phyloP scores from a whole-genome alignment of 30 jellyfish, hydroid and myxozoan species.

The Chironex yamaguchii region DNA sequence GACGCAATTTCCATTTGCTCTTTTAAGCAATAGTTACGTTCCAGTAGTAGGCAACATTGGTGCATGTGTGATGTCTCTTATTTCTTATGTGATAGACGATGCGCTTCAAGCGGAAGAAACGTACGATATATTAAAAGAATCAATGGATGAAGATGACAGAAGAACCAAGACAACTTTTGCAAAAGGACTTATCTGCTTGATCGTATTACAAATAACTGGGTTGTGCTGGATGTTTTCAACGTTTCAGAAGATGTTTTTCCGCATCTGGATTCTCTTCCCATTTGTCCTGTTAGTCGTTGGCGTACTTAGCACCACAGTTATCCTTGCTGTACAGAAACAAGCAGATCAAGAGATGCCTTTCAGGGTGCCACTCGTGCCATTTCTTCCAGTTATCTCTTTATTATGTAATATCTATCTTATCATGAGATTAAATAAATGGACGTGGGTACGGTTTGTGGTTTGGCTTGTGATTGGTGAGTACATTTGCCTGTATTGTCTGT shows the following conservation, averaged over 20 bases:
- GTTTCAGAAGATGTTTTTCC: neutral
- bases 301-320: neutral
- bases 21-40: too few relatives aligned
- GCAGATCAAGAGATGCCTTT: slow-evolving; percentile 16
- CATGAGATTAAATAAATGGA: slow-evolving; percentile 24
- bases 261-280: neutral
- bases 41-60: too few relatives aligned
- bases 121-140: neutral
- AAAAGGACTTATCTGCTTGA: neutral
- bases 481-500: too few relatives aligned
- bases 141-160: neutral
- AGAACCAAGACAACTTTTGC: neutral
- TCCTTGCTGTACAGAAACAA: slow-evolving; percentile 34
- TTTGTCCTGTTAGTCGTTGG: neutral
- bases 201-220: neutral
- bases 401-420: slow-evolving; percentile 63
- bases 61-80: too few relatives aligned
- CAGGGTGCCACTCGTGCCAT: slow-evolving; percentile 72
- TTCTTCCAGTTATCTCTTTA: slow-evolving; percentile 55
- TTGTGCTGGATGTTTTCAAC: neutral
- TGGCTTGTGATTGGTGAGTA: slow-evolving; percentile 79
- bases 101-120: neutral
- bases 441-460: slow-evolving; percentile 77
- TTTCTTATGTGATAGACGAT: neutral
- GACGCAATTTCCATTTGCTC: too few relatives aligned